Evolutionary conservation across 30 jellyfish, hydroid and myxozoan genomes (phyloP).

Genomic region (Cassiopea xamachana): DNA sequence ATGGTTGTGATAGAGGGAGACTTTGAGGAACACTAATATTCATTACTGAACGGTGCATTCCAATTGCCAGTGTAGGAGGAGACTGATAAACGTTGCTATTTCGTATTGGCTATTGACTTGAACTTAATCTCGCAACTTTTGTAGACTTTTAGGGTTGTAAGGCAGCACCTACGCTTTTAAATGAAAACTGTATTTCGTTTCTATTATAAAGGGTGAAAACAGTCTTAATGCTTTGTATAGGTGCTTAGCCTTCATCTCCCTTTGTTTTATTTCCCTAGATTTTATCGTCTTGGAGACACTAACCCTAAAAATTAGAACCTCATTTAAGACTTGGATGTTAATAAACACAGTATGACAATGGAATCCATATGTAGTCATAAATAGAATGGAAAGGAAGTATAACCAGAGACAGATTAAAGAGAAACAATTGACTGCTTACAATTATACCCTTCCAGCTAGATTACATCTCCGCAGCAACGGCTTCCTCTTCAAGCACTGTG

Average conservation of each 20-base stretch:
- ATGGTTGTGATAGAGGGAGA: no score
- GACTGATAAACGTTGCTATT: no score
- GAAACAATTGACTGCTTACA: not conserved
- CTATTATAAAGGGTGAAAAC: no score
- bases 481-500: constrained; percentile 16
- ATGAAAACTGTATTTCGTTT: no score
- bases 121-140: no score
- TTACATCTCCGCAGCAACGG: not conserved
- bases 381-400: constrained; percentile 1
- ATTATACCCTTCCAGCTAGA: not conserved
- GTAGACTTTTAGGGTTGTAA: no score
- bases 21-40: no score
- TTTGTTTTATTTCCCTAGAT: not conserved
- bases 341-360: not conserved
- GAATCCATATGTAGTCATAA: not conserved
- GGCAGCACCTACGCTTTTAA: no score
- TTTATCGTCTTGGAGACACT: not conserved
- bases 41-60: no score
- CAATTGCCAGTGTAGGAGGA: no score
- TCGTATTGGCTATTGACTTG: no score
- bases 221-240: not conserved
- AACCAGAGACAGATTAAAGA: not conserved
- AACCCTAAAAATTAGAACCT: not conserved
- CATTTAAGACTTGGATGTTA: not conserved
- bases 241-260: not conserved